Evolutionary conservation across 1,140 invertebrate genomes (phyloP), one percentile per base, ranked within the genome.

Genomic region (Sycophila sp.): DNA sequence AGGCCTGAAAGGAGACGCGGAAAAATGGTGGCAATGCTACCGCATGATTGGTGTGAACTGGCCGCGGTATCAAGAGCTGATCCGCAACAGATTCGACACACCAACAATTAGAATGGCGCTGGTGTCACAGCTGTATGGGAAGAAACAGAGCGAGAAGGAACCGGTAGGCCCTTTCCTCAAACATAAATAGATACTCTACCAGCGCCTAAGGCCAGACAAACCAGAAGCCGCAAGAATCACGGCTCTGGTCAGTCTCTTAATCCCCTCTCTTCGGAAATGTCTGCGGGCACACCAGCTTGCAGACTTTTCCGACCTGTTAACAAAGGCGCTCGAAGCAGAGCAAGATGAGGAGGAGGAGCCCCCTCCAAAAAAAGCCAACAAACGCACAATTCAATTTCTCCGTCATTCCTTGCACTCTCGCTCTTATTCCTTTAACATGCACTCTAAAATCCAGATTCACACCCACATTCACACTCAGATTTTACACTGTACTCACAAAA

Each of bases 1-100:
- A 26, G 68, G 71, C 10, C 49, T 75, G 1, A 64, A 53, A 19
- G 72, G 70, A 0, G 74, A 77, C 0, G 70, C 73, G 4, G 53
- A 67, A 22, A 67, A 69, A 45, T 77, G 74, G 72, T 75, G 72
- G 70, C 64, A 58, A 22, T 62, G 28, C 6, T 77, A 75, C 40
- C 10, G 17, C 6, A 34, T 49, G 3, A 64, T 75, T 34, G 67
- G 72, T 13, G 56, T 75, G 1, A 45, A 30, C 2, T 77, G 72
- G 67, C 38, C 22, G 2, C 59, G 69, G 0, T 75, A 74, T 19
- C 17, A 22, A 7, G 72, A 74, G 10, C 19, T 73, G 1, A 59
- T 77, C 3, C 30, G 56, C 1, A 60, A 2, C 22, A 62, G 68
- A 0, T 77, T 70, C 22, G 69, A 73, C 40, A 69, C 47, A 32